Evolutionary conservation across 2,797 vertebrate species (phyloP), one percentile per base, ranked within the genome.

Genomic region (Malurus leucopterus): DNA sequence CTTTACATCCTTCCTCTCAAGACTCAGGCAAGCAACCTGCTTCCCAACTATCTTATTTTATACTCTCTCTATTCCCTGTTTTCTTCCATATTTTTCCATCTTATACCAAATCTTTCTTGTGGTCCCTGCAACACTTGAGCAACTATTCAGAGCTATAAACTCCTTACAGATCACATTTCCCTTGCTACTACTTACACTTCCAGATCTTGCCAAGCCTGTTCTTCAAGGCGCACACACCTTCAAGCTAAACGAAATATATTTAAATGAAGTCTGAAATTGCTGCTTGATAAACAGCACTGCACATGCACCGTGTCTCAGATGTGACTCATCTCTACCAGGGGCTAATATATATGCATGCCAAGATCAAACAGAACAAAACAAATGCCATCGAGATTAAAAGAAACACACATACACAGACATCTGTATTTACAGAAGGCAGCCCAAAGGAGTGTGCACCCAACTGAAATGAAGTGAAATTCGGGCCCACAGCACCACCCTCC

Each of bases 161-260:
- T 87, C 63, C 63, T 83, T 67, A 83, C 22, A 74, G 59, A 83
- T 49, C 51, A 50, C 79, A 49, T 78, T 53, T 67, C 46, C 43
- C 67, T 92, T 67, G 53, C 73, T 84, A 58, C 67, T 70, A 23
- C 84, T 86, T 82, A 88, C 18, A 54, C 73, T 55, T 75, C 55
- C 75, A 77, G 67, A 85, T 43, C 79, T 90, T 54, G 94, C 72
- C 89, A 78, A 92, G 90, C 92, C 85, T 90, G 93, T 91, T 95
- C 76, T 93, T 84, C 91, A 90, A 86, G 38, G 3, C 0, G 1
- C 70, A 68, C 84, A 86, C 93, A 87, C 94, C 94, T 95, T 84
- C 83, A 90, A 95, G 95, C 92, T 94, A 94, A 95, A 89, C 1
- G 18, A 95, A 95, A 89, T 88, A 69, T 62, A 95, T 87, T 85